Evolutionary conservation across 2,113 vertebrate genomes (phyloP), one percentile per base, ranked within the genome.

Genomic region (Micromys minutus): DNA sequence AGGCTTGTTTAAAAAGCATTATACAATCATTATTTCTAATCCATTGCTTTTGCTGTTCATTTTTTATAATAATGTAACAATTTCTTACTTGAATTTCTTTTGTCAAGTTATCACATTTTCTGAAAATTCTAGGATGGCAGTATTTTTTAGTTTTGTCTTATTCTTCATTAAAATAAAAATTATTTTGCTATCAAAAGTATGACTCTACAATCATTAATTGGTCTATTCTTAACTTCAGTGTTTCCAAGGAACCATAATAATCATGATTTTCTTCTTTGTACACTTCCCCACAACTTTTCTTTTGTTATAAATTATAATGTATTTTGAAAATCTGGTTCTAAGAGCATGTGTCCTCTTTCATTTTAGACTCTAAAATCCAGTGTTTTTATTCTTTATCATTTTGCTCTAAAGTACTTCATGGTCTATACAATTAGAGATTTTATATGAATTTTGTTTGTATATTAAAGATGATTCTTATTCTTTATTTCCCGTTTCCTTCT

Each of bases 261-360:
- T 83, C 29, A 97, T 97, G 34, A 91, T 77, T 94, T 93, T 81
- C 7, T 94, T 12, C 7, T 94, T 12, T 84, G 16, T 31, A 86
- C 9, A 63, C 7, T 67, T 76, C 69, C 93, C 19, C 34, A 24
- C 39, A 89, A 61, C 16, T 39, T 90, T 76, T n/a, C n/a, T 67
- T 31, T 89, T 67, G 65, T 77, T 94, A 52, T 15, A 91, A 88
- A 94, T 75, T 83, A 17, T 61, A 26, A 76, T 63, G 6, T 45
- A 59, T 26, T 61, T 45, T 77, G 11, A 94, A 83, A 94, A 89
- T 65, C 34, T 17, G 52, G 47, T 89, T 87, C 36, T 87, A 65
- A 76, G 12, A 61, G 21, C 36, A 75, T 69, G 3, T 21, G 88
- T 91, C 22, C 24, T 96, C 63, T 91, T 96, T n/a, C 19, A 16